Evolutionary conservation across 2,113 vertebrate species (phyloP).

Genomic region (Oxyruncus cristatus): DNA sequence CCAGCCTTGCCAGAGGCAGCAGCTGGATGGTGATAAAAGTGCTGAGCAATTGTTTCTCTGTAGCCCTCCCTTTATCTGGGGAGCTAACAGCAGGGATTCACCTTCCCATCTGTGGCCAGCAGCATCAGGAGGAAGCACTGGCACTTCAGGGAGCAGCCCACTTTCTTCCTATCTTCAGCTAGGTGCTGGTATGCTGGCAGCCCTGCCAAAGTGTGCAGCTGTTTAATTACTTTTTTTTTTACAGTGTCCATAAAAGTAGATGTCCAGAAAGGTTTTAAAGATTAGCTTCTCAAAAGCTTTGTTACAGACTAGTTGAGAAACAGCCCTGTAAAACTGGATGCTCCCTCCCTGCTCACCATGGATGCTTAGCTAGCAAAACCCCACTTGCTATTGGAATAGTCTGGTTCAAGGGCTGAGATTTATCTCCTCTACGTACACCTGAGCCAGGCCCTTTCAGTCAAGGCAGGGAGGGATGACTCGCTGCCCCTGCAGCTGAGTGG

Average conservation of each 20-base stretch:
- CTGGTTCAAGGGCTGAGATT: neutral
- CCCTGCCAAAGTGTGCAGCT: neutral
- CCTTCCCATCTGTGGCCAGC: neutral
- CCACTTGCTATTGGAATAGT: neutral
- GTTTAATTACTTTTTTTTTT: neutral
- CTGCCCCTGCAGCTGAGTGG: neutral
- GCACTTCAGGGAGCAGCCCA: neutral
- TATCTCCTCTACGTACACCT: neutral
- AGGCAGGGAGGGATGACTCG: neutral
- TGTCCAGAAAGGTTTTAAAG: neutral
- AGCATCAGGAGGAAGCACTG: neutral
- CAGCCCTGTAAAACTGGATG: neutral
- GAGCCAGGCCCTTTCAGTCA: neutral
- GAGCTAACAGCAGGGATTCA: neutral
- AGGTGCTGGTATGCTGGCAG: neutral
- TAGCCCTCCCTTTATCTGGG: neutral
- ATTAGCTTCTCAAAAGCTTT: neutral
- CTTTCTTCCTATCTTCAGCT: neutral
- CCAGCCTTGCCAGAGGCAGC: neutral
- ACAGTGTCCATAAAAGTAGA: neutral
- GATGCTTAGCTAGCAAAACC: neutral
- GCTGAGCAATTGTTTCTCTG: neutral
- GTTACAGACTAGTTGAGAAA: neutral
- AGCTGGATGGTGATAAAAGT: neutral
- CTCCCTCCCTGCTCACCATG: neutral